Evolutionary conservation across 2,113 vertebrate species (phyloP), one percentile per base, ranked within the genome.

Genomic region (Delphinus delphis): DNA sequence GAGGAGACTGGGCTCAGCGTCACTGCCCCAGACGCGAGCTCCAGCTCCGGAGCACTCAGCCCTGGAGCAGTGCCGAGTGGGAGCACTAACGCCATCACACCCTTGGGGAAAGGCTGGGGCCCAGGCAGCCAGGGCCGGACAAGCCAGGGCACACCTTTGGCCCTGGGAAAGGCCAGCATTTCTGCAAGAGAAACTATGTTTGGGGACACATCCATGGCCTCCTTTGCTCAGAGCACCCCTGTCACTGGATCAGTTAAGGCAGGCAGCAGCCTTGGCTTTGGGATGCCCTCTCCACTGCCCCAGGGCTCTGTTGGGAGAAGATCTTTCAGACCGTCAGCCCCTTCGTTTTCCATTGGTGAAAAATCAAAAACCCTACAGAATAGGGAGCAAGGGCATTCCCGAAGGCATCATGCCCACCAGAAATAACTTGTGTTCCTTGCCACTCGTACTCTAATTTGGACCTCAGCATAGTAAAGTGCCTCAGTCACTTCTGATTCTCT

Each of bases 311-410:
- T 96, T 65, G 97, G 94, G 87, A 96, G 85, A 0, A 38, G 88
- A 4, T 28, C 95, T 93, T 99, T 99, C 15, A 99, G 98, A 65
- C 97, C 99, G 0, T 90, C 99, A 4, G 93, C 98, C 6, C 98
- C 98, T 0, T 9, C 98, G 1, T 99, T 99, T 98, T 99, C 99
- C 67, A 99, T 99, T 0, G 99, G 99, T 60, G 97, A 99, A 6
- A 99, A 99, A 95, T 99, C 99, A 8, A 99, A 99, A 97, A 94
- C 90, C 0, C 92, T 98, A 1, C 98, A 99, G 0, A 88, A 82
- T 36, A 98, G 99, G 1, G 99, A 99, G 96, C 98, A 99, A 83
- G 98, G 99, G 87, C 99, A 99, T 97, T 99, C 99, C 2, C 98
- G 99, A 47, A 98, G 99, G 93, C 99, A 99, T 85, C 99, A 99